Conservation (phyloP, 2,113 vertebrate species). For the Perca schrenkii region DNA sequence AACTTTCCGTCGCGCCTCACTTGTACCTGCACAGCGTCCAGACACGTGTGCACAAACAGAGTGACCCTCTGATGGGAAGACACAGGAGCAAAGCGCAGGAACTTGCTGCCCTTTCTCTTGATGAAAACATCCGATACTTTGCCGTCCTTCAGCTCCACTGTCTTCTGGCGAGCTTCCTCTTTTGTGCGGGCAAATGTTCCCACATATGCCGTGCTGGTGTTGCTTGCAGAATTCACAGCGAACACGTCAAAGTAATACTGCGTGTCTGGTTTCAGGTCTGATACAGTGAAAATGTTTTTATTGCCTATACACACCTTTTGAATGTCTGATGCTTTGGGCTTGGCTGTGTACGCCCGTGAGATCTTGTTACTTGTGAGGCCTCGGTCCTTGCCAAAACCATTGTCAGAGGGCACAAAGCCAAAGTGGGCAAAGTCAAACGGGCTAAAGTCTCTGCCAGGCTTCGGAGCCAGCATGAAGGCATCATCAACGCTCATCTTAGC, state of each 20-base stretch:
- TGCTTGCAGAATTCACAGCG: slow-evolving; percentile 90
- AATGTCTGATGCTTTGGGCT: slow-evolving; percentile 87
- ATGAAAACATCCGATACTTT: slow-evolving; percentile 94
- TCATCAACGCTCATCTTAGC: slow-evolving; percentile 91
- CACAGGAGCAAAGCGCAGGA: slow-evolving; percentile 93
- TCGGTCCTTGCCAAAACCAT: slow-evolving; percentile 86
- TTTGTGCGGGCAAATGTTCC: slow-evolving; percentile 97
- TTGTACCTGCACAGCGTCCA: slow-evolving; percentile 92
- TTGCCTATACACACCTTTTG: slow-evolving; percentile 93
- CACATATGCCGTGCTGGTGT: slow-evolving; percentile 94
- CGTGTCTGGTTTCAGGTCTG: slow-evolving; percentile 93
- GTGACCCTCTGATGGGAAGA: slow-evolving; percentile 95
- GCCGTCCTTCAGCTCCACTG: slow-evolving; percentile 93
- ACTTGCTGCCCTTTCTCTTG: slow-evolving; percentile 92
- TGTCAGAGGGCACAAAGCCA: slow-evolving; percentile 89
- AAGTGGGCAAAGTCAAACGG: slow-evolving; percentile 97
- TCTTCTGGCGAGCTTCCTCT: slow-evolving; percentile 95
- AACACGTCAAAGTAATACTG: slow-evolving; percentile 99
- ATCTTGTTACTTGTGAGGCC: slow-evolving; percentile 83
- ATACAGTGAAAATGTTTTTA: slow-evolving; percentile 96
- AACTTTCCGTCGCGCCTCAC: slow-evolving; percentile 94
- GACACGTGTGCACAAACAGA: slow-evolving; percentile 92
- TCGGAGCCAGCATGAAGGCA: slow-evolving; percentile 92
- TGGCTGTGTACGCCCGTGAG: slow-evolving; percentile 81
- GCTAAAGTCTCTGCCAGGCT: slow-evolving; percentile 95